Base-by-base conservation (phyloP, 2,888 invertebrate species). In the Desoria tigrina region DNA sequence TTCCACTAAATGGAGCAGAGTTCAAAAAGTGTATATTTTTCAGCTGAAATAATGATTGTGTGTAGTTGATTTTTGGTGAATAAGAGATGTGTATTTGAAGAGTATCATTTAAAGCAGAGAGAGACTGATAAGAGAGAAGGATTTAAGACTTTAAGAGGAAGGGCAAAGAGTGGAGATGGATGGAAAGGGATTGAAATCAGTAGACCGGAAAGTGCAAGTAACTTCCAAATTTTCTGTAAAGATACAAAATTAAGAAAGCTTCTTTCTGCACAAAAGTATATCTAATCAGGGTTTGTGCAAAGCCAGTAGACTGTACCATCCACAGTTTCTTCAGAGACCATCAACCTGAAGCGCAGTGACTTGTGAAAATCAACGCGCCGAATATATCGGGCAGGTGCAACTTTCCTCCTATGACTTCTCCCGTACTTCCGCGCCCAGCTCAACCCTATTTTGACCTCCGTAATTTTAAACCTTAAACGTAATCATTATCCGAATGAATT, bases 171-270 rank as follows among this genome's bases (percentile, higher is more conserved):
- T 16, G 16, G 45, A 45, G 21, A 16, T 21, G 45, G 21, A 18
- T 9, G 45, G 21, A 45, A 21, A 45, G 21, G 45, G 51, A 54
- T 51, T 51, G 59, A 63, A 72, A 62, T 60, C 72, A 72, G 56
- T 66, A 66, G 65, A 72, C 64, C 72, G 68, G 69, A 69, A 72
- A 72, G 72, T 72, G 66, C 72, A 72, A 72, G 68, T 66, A 68
- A 69, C 69, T 72, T 67, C 42, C 21, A 63, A 66, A 71, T 39
- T 53, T 49, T 45, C 49, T 42, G 37, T 57, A 54, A 57, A 66
- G 57, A 53, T 60, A 68, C 42, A 58, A 66, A 68, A 71, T 71
- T 66, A 68, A 71, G 66, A 63, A 66, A 57, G 63, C 58, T 66
- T 61, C 61, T 65, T 70, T 67, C 62, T 61, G 63, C 63, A 62